Conservation (phyloP, 2,797 vertebrate species). For the Sternarchorhynchus goeldii region DNA sequence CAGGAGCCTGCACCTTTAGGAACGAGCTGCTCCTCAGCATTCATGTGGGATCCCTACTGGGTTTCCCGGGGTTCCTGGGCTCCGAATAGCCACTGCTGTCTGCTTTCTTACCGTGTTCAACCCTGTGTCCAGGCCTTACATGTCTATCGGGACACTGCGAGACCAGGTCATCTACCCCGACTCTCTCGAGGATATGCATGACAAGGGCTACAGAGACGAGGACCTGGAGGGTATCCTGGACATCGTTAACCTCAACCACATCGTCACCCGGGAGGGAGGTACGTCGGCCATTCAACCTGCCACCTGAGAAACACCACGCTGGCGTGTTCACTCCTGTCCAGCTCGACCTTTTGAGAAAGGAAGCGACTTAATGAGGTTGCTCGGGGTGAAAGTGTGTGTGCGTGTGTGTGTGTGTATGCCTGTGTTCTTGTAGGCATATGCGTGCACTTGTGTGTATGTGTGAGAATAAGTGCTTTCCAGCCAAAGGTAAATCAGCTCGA, state of each 20-base stretch:
- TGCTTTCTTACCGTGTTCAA: slow-evolving; percentile 13
- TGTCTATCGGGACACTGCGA: slow-evolving; percentile 92
- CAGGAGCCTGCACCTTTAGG: neutral
- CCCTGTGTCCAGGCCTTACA: slow-evolving; percentile 84
- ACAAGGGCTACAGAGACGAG: slow-evolving; percentile 83
- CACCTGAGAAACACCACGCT: slow-evolving; percentile 16
- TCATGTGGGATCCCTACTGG: neutral
- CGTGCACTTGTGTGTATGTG: neutral
- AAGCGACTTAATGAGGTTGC: slow-evolving; percentile 34
- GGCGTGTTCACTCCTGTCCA: slow-evolving; percentile 46
- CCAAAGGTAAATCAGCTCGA: slow-evolving; percentile 19
- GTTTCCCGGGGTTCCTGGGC: neutral
- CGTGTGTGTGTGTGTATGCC: slow-evolving; percentile 46
- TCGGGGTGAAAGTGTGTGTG: slow-evolving; percentile 57
- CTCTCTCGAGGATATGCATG: slow-evolving; percentile 89
- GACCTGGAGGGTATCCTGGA: slow-evolving; percentile 91
- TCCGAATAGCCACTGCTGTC: neutral
- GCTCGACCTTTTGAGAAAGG: slow-evolving; percentile 51
- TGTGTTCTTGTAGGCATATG: neutral
- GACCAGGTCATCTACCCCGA: slow-evolving; percentile 99
- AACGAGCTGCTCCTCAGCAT: neutral
- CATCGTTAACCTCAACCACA: slow-evolving; percentile 92
- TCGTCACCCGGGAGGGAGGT: slow-evolving; percentile 98
- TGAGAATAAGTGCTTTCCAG: slow-evolving; percentile 35
- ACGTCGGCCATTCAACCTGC: slow-evolving; percentile 30